phyloP scores from a whole-genome alignment of 2,113 vertebrate species.

The Tyrannus savana region DNA sequence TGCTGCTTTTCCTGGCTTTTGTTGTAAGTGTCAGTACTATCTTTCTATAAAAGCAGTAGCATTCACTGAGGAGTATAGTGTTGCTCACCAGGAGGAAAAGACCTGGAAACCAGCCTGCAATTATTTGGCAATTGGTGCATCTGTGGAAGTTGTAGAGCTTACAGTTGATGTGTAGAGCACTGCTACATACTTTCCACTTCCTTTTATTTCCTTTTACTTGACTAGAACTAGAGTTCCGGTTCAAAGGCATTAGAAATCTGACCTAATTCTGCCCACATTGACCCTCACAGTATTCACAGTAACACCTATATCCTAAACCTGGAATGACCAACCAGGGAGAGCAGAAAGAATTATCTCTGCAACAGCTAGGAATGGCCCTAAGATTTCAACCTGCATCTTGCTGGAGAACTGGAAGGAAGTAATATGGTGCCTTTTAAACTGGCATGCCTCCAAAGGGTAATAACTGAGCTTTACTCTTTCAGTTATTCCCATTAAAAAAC shows the following conservation, averaged over 20 bases:
- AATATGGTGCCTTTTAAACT: background rate
- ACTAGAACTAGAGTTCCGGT: too few species aligned
- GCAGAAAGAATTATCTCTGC: background rate
- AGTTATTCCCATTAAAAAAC: constrained; percentile 54
- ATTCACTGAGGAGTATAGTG: background rate
- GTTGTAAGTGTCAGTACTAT: rapidly evolving
- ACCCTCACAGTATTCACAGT: background rate
- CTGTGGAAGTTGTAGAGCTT: background rate
- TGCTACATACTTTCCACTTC: background rate
- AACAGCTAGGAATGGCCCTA: background rate
- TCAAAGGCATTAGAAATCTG: background rate
- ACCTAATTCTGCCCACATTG: background rate
- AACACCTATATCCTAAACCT: background rate
- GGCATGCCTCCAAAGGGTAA: constrained; percentile 28
- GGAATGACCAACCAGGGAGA: background rate
- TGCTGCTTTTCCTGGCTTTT: background rate
- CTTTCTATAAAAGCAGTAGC: background rate
- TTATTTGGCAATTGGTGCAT: background rate
- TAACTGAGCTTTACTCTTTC: constrained; percentile 48
- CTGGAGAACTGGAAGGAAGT: background rate
- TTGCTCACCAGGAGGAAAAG: background rate
- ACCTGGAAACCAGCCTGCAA: background rate
- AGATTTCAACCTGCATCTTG: background rate
- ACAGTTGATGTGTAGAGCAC: background rate
- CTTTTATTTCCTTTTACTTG: background rate